Percentiles rank a stretch among this genome's conserved stretches.
These are phyloP conservation scores for Odontocerum albicorne DNA, from an alignment of 2,888 invertebrate genomes.

Conservation along the genomic window DNA sequence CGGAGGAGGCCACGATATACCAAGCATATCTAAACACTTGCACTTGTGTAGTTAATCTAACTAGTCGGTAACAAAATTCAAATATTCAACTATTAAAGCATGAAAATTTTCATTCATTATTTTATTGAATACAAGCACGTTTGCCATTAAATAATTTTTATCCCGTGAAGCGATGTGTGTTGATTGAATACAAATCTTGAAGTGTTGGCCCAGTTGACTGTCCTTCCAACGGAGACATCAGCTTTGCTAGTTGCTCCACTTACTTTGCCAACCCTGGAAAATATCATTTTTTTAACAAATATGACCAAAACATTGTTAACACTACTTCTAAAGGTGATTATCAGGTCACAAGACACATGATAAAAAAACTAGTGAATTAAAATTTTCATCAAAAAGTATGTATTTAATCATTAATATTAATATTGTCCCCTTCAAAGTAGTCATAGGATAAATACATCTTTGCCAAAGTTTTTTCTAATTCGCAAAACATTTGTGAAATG, in stretches of 20 bases:
- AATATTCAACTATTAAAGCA: slow-evolving; percentile 22
- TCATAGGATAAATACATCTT: too few relatives aligned
- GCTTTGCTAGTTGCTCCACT: slow-evolving; percentile 31
- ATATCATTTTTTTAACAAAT: not conserved
- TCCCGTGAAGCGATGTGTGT: slow-evolving; percentile 22
- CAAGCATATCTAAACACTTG: not conserved
- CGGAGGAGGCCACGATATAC: slow-evolving; percentile 7
- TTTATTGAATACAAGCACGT: slow-evolving; percentile 18
- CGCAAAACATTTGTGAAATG: too few relatives aligned
- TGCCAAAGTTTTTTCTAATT: too few relatives aligned
- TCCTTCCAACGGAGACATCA: slow-evolving; percentile 2
- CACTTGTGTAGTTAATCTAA: not conserved
- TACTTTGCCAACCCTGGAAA: slow-evolving; percentile 32
- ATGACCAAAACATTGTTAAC: not conserved
- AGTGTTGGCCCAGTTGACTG: not conserved
- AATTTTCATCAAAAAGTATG: too few relatives aligned
- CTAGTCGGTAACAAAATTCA: slow-evolving; percentile 20
- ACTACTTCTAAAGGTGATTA: too few relatives aligned
- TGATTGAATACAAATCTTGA: slow-evolving; percentile 10
- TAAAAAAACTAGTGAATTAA: too few relatives aligned
- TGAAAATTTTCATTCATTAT: slow-evolving; percentile 8
- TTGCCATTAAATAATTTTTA: slow-evolving; percentile 11
- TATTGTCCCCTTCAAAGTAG: too few relatives aligned
- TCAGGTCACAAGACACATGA: too few relatives aligned
- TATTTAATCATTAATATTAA: too few relatives aligned